Evolutionary conservation across 2,888 invertebrate species (phyloP).

Genomic region (Herminia tarsipennalis): DNA sequence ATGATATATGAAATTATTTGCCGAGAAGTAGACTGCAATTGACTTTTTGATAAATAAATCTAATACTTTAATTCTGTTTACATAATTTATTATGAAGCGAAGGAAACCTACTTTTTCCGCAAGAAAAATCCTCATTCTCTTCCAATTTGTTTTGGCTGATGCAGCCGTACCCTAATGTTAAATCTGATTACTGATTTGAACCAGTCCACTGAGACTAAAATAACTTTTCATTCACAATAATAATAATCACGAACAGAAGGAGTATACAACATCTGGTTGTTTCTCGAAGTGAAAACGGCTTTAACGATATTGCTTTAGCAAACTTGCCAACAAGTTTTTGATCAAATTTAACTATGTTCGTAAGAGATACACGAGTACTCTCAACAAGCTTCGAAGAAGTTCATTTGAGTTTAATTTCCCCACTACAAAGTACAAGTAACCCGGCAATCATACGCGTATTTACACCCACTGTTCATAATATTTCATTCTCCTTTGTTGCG

Average conservation of each 20-base stretch:
- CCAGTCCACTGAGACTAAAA: neutral
- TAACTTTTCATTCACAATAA: conserved; percentile 3
- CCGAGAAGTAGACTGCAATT: too few species aligned
- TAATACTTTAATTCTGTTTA: too few species aligned
- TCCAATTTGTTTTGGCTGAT: neutral
- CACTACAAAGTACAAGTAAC: neutral
- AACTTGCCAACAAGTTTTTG: conserved; percentile 45
- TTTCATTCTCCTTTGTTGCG: conserved; percentile 16
- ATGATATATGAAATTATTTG: too few species aligned
- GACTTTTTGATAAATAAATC: too few species aligned
- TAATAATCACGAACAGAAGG: conserved; percentile 9
- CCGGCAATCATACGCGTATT: conserved; percentile 6
- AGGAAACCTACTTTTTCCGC: too few species aligned
- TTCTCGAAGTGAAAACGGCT: conserved; percentile 33
- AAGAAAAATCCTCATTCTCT: neutral
- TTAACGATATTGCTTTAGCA: conserved; percentile 36
- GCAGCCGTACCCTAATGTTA: neutral
- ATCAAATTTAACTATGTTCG: conserved; percentile 39
- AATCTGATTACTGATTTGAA: neutral
- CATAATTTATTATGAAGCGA: too few species aligned
- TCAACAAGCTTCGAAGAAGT: conserved; percentile 13
- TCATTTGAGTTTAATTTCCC: conserved; percentile 11
- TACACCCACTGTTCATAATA: too few species aligned
- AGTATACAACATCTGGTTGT: conserved; percentile 20
- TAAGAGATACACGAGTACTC: conserved; percentile 31